Evolutionary conservation across 30 jellyfish, hydroid and myxozoan genomes (phyloP), one percentile per base, ranked within the genome.

Genomic region (Turritopsis dohrnii): DNA sequence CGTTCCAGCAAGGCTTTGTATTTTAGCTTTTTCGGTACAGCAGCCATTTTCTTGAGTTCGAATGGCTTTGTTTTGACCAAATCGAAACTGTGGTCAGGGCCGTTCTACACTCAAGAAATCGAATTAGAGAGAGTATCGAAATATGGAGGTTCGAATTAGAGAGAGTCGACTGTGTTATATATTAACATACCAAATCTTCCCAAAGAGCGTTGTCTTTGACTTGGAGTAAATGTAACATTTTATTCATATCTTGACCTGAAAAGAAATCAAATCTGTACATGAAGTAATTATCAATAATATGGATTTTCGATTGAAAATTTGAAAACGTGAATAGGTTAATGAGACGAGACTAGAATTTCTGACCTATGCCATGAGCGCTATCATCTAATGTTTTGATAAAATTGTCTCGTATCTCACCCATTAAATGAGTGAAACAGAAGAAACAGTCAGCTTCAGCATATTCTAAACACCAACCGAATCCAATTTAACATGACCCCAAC

Each of bases 331-430:
- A 16, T 26, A 74, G 18, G 20, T 30, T n/a, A 74, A 25, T 74
- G 9, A 74, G n/a, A 30, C 24, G 7, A 18, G 9, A 27, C 17
- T 21, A 54, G n/a, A 22, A 79, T 26, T 75, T 5, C 81, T 21
- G 54, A 91, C 97, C 97, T 20, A 92, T 92, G 25, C 98, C 98
- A 72, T 79, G 88, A 1, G 96, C 95, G 41, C 96, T 85, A 76
- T 94, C 96, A 74, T 94, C 99, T 19, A 94, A 82, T 21, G 96
- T 86, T 79, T 94, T 94, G 82, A 85, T 83, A 65, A 94, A 94
- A 72, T 94, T 86, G 74, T 94, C 99, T 31, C 89, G 92, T 4
- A 94, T 94, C 69, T 94, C 99, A 52, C 97, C 99, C 99, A 94
- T 94, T 80, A 94, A 72, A 83, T 85, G 88, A 41, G 99, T 82